Conservation (phyloP, 2,113 vertebrate species). For the Phainopepla nitens region DNA sequence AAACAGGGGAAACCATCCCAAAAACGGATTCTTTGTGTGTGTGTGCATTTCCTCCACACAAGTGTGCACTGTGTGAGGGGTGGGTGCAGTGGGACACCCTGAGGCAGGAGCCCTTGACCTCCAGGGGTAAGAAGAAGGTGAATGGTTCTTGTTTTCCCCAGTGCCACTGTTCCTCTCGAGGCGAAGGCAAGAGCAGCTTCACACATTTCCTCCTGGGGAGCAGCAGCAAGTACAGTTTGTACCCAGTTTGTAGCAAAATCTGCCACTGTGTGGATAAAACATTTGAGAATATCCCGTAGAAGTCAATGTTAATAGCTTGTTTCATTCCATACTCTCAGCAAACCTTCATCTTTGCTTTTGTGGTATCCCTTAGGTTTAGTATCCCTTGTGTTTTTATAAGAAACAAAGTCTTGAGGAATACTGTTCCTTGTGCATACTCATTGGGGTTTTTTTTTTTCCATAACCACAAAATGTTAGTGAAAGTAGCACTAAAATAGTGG, state of each 20-base stretch:
- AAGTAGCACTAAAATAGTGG: not conserved
- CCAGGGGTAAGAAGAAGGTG: not conserved
- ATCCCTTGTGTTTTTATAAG: not conserved
- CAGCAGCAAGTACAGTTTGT: not conserved
- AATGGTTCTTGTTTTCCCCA: not conserved
- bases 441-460: not conserved
- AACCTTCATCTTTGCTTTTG: not conserved
- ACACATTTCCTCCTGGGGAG: not conserved
- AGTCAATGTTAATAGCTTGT: not conserved
- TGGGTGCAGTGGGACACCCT: not conserved
- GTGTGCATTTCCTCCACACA: accelerated
- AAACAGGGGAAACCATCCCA: not conserved
- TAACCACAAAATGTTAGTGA: not conserved
- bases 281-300: not conserved
- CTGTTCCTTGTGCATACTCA: not conserved
- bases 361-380: not conserved
- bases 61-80: accelerated
- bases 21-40: not conserved
- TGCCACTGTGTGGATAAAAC: not conserved
- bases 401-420: not conserved
- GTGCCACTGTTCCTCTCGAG: accelerated
- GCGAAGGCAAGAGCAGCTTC: not conserved
- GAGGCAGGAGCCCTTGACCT: not conserved
- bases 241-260: not conserved
- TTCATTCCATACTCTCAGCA: not conserved